Percentiles rank a stretch among this genome's conserved stretches.
Evolutionary conservation across 1,140 invertebrate genomes (phyloP).

Genomic region (Cephus cinctus): DNA sequence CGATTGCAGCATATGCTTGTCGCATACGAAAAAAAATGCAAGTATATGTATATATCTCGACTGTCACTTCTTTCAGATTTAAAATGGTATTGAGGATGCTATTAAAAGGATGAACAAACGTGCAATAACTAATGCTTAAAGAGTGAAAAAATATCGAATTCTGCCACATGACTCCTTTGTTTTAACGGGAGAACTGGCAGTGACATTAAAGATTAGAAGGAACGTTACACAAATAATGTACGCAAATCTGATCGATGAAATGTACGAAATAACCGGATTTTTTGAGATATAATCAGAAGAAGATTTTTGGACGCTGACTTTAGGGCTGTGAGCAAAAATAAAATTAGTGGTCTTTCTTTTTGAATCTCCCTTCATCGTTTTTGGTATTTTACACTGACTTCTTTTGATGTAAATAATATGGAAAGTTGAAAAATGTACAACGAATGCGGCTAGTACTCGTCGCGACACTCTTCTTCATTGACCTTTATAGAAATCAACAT

Average conservation of each 20-base stretch:
- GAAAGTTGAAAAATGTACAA: too few species aligned
- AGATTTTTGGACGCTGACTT: not conserved
- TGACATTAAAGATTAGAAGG: conserved; percentile 81
- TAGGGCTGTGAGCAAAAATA: too few species aligned
- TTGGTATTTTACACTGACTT: too few species aligned
- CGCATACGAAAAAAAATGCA: too few species aligned
- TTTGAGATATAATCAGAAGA: conserved; percentile 8
- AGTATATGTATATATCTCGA: too few species aligned
- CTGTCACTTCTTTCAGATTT: conserved; percentile 61
- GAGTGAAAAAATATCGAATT: conserved; percentile 88
- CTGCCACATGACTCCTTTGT: conserved; percentile 86
- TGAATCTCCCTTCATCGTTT: too few species aligned
- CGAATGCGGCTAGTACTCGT: too few species aligned
- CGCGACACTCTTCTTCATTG: too few species aligned
- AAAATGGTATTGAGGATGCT: conserved; percentile 73
- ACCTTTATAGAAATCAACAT: too few species aligned
- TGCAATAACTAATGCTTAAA: conserved; percentile 85
- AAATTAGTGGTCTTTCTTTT: too few species aligned
- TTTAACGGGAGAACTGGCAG: conserved; percentile 84
- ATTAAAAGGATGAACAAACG: conserved; percentile 76
- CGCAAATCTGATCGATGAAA: conserved; percentile 66
- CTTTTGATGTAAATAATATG: too few species aligned
- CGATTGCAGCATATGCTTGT: too few species aligned
- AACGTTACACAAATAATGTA: conserved; percentile 68
- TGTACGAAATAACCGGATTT: conserved; percentile 57